Evolutionary conservation across 1,140 invertebrate species (phyloP), one percentile per base, ranked within the genome.

Genomic region (Rhopalosiphum padi): DNA sequence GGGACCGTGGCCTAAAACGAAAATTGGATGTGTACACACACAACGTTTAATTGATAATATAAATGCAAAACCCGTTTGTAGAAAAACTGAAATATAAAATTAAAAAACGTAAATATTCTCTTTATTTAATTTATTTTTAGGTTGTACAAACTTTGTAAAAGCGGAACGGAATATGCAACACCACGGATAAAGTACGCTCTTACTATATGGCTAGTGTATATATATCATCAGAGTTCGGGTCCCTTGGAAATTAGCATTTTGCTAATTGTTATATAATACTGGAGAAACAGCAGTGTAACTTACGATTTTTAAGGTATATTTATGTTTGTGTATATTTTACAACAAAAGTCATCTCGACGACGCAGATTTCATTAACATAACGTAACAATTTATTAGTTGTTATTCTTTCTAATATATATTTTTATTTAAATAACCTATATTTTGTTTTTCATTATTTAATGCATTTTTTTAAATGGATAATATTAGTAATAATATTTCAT

Each of bases 81-180:
- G 55, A 90, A 68, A 90, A 90, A 68, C 37, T 41, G 25, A 88
- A 51, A 25, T 53, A 43, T 23, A 91, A 51, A 92, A 53, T 92
- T 85, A 85, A 85, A 92, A 92, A 92, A 53, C 43, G 68, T 91
- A 91, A 91, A 91, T 82, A 30, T 91, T 91, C 43, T 91, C 90
- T 68, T 46, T 46, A 9, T 91, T 91, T 91, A 91, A 77, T 77
- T 91, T 87, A 15, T 18, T n/a, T 46, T 87, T 87, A 25, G 86
- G 30, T 35, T 46, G 22, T 48, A 48, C 43, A n/a, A n/a, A 87
- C 86, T 43, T 87, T 48, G 48, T 88, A 7, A 11, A 22, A 86
- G 30, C 46, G 37, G 37, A 85, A 85, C 22, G 82, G 37, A 85
- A 85, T 22, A n/a, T 68, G 15, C 5, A n/a, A 68, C 30, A 3